phyloP scores from a whole-genome alignment of 2,888 invertebrate species.

The Drosophila longiperda region DNA sequence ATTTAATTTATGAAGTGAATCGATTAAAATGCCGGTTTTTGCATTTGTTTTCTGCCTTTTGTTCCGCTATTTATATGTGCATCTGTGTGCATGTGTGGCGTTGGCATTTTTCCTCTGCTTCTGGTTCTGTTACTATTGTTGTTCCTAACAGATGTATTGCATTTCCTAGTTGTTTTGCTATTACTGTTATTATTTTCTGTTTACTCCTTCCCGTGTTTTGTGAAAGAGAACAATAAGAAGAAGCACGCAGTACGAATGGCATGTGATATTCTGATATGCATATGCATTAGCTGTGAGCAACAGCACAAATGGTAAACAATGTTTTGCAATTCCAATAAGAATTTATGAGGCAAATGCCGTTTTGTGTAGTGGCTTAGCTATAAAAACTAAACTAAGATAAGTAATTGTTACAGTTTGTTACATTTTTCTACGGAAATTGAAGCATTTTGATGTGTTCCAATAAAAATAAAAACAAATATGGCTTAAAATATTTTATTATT shows the following conservation, averaged over 20 bases:
- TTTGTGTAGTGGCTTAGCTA: conserved; percentile 4
- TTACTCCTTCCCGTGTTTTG: conserved; percentile 26
- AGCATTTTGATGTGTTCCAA: not conserved
- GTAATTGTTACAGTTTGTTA: not conserved
- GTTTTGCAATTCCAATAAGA: conserved; percentile 57
- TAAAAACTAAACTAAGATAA: not conserved
- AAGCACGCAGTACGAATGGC: conserved; percentile 21
- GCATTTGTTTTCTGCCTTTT: conserved; percentile 40
- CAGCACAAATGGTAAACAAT: conserved; percentile 47
- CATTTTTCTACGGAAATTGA: not conserved
- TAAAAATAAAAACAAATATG: not conserved
- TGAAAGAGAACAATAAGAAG: conserved; percentile 16
- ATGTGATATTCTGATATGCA: conserved; percentile 42
- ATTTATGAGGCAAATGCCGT: conserved; percentile 17
- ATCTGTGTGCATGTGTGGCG: conserved; percentile 4
- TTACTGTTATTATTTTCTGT: conserved; percentile 27
- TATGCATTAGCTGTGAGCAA: conserved; percentile 43
- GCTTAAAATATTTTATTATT: not conserved
- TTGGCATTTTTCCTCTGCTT: conserved; percentile 34
- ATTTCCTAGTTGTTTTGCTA: conserved; percentile 53
- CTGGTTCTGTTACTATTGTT: conserved; percentile 35
- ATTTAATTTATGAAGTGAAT: conserved; percentile 33
- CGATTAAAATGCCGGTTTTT: conserved; percentile 72
- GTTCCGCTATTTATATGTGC: conserved; percentile 34
- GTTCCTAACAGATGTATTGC: conserved; percentile 38